phyloP scores from a whole-genome alignment of 2,797 vertebrate genomes.

The Carcharodon carcharias region DNA sequence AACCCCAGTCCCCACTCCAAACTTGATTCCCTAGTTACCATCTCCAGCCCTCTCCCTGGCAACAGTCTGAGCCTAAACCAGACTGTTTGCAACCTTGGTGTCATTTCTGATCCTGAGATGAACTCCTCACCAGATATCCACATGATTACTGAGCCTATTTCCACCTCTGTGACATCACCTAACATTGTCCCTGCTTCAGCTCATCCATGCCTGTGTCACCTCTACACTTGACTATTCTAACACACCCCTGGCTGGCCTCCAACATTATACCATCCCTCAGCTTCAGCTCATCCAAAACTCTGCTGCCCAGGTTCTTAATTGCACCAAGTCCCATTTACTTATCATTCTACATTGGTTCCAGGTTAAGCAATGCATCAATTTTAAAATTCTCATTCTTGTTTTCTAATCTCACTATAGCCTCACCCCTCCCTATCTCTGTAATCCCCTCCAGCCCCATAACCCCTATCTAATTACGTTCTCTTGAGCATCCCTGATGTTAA shows the following conservation, averaged over 20 bases:
- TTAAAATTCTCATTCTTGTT: background rate
- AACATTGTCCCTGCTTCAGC: background rate
- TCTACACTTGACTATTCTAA: background rate
- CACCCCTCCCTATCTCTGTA: background rate
- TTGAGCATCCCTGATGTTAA: background rate
- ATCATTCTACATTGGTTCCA: no score
- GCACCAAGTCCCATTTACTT: background rate
- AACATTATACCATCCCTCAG: no score
- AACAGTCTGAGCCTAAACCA: background rate
- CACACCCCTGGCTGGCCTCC: background rate
- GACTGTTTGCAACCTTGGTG: background rate
- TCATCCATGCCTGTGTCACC: background rate
- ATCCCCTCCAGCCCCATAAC: background rate
- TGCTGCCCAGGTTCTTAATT: background rate
- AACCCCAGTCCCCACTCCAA: background rate
- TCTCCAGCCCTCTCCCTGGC: background rate
- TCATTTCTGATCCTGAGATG: background rate
- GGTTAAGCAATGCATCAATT: background rate
- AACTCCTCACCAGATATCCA: background rate
- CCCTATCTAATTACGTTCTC: background rate
- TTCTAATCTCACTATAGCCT: background rate
- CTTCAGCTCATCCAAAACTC: no score
- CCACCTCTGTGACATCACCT: background rate
- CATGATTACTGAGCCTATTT: no score
- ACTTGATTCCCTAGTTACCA: background rate